Evolutionary conservation across 2,797 vertebrate genomes (phyloP).

Genomic region (Psittacula echo): DNA sequence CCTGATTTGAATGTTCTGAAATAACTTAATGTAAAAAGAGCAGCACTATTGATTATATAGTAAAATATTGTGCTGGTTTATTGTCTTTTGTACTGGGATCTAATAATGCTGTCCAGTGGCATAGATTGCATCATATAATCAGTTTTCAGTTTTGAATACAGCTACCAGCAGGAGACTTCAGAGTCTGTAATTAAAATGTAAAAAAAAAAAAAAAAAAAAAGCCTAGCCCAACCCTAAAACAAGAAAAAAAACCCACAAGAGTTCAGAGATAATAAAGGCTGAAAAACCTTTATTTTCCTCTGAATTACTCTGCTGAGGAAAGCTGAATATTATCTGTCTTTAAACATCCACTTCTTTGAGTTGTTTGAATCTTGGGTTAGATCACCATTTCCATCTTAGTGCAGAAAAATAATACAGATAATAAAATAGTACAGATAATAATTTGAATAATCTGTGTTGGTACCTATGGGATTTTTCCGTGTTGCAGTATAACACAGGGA

Average conservation of each 20-base stretch:
- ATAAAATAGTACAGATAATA: not conserved
- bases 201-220: not conserved
- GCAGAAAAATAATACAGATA: not conserved
- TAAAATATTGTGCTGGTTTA: not conserved
- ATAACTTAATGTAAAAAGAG: not conserved
- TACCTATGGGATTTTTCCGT: not conserved
- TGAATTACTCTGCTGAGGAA: not conserved
- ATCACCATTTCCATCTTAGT: not conserved
- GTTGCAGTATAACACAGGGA: not conserved
- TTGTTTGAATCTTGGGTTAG: not conserved
- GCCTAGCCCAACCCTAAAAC: not conserved
- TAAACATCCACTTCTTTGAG: not conserved
- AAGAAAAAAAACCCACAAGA: not conserved
- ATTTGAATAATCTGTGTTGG: not conserved
- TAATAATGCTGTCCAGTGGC: not conserved
- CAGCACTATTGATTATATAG: not conserved
- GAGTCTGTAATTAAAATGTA: slow-evolving; percentile 41
- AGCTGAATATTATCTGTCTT: not conserved
- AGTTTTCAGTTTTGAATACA: slow-evolving; percentile 48
- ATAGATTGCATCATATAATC: slow-evolving; percentile 25
- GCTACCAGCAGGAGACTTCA: slow-evolving; percentile 30
- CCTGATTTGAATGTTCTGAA: not conserved
- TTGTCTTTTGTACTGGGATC: not conserved
- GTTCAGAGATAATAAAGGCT: slow-evolving; percentile 29
- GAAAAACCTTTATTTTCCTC: slow-evolving; percentile 15